These are phyloP conservation scores for Oreotrochilus melanogaster DNA, from an alignment of 2,113 vertebrate genomes.

Conservation along the genomic window DNA sequence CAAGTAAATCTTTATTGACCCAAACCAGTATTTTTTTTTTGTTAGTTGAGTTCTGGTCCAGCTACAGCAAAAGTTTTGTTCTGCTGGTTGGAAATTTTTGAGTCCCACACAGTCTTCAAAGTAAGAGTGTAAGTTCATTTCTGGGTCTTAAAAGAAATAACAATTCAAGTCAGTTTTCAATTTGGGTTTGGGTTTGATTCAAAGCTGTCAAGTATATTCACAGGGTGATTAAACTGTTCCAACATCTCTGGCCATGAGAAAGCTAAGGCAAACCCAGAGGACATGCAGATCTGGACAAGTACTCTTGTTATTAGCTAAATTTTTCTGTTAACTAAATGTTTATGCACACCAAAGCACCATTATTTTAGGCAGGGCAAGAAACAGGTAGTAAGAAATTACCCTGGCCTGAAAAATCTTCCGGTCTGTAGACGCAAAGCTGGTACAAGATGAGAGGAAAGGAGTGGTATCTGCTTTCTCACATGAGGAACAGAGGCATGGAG, in stretches of 20 bases:
- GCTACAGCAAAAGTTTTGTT: constrained; percentile 37
- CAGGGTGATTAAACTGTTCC: constrained; percentile 56
- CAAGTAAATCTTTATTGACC: constrained; percentile 1
- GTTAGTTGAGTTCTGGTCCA: not conserved
- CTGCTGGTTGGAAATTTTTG: not conserved
- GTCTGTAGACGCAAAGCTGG: not conserved
- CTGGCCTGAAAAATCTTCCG: not conserved
- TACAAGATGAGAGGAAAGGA: not conserved
- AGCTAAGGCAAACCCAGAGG: constrained; percentile 62
- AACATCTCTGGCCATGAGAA: constrained; percentile 59
- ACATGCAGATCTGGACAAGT: constrained; percentile 68
- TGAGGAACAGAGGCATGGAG: not conserved
- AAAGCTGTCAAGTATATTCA: constrained; percentile 52
- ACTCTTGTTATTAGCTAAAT: constrained; percentile 24
- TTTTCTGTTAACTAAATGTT: constrained; percentile 48
- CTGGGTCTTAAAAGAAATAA: constrained; percentile 53
- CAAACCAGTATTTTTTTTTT: not conserved
- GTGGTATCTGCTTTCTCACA: not conserved
- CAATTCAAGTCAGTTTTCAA: constrained; percentile 64
- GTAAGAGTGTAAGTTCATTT: constrained; percentile 27
- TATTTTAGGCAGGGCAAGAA: constrained; percentile 28
- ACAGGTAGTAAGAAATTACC: constrained; percentile 28
- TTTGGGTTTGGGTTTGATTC: constrained; percentile 64
- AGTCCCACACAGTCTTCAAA: constrained; percentile 30
- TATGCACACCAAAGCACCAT: constrained; percentile 14